phyloP scores from a whole-genome alignment of 2,888 invertebrate genomes.

The Perithous albicinctus region DNA sequence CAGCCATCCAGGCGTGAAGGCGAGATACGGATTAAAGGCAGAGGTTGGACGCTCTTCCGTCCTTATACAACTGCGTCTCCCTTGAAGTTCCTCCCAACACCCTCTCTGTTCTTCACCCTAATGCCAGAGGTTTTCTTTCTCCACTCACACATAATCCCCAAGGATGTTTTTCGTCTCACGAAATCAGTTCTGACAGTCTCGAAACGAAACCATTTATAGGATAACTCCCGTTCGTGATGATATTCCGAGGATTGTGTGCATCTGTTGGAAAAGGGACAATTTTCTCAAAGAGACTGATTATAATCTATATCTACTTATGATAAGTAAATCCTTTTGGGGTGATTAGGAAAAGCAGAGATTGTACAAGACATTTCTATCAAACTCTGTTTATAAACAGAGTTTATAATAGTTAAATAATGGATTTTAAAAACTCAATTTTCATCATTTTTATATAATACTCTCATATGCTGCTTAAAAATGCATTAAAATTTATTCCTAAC shows the following conservation, averaged over 20 bases:
- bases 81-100: not conserved
- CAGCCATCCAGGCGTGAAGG: constrained; percentile 81
- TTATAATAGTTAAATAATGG: not conserved
- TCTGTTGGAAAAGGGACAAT: not conserved
- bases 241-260: not conserved
- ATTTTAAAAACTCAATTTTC: no score
- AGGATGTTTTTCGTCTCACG: constrained; percentile 24
- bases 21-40: constrained; percentile 82
- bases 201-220: not conserved
- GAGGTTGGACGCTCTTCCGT: constrained; percentile 69
- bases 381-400: not conserved
- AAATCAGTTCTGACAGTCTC: constrained; percentile 17
- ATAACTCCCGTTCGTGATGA: not conserved
- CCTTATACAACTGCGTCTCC: constrained; percentile 47
- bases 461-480: no score
- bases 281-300: not conserved
- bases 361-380: not conserved
- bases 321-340: not conserved
- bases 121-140: not conserved
- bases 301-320: not conserved
- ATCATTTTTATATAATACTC: no score
- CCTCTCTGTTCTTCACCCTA: not conserved
- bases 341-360: constrained; percentile 5
- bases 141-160: not conserved
- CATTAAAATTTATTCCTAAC: no score